Base-by-base conservation (phyloP, 1,140 invertebrate genomes). In the Microplitis mediator region DNA sequence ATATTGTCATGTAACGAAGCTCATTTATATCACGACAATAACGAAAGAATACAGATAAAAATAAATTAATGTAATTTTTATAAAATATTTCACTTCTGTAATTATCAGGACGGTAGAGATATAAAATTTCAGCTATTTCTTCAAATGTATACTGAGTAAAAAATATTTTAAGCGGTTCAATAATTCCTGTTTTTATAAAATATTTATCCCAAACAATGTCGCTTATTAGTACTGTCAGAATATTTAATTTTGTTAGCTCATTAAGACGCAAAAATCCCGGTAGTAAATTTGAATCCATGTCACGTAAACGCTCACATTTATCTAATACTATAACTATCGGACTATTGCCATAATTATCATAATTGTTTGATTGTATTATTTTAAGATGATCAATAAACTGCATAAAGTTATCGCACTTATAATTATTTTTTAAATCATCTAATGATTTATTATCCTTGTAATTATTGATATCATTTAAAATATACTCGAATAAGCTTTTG, bases 131-230 rank as follows among this genome's bases (percentile, higher is more conserved):
- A n/a, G 88, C 81, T 0, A 95, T 83, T 81, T 96, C 93, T 9
- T 93, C 91, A 87, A 91, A 93, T 13, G 87, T 92, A 79, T 97
- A 97, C 77, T 96, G 94, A 0, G 93, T 90, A 84, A 96, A 95
- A 81, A 92, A 89, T 11, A 97, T 77, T 71, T 91, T 90, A 34
- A 95, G 90, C 0, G 94, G 92, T 73, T 95, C 92, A n/a, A 88
- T 84, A 3, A 91, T 86, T n/a, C 91, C 92, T 32, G 89, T 90
- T 81, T 91, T 92, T 31, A 88, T 86, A 74, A 90, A 87, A 81
- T 92, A 96, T 78, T 95, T 96, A 76, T 95, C 94, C 84, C 93
- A 95, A 31, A 91, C 85, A 50, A 97, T 87, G 80, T 94, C 91
- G 3, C 92, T 93, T 34, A 95, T 85, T 23, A 97, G 90, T 65